A percentile compares a stretch with the other conserved stretches of the same genome.
Conservation (phyloP, 2,888 invertebrate genomes). For the Petrolisthes manimaculis region DNA sequence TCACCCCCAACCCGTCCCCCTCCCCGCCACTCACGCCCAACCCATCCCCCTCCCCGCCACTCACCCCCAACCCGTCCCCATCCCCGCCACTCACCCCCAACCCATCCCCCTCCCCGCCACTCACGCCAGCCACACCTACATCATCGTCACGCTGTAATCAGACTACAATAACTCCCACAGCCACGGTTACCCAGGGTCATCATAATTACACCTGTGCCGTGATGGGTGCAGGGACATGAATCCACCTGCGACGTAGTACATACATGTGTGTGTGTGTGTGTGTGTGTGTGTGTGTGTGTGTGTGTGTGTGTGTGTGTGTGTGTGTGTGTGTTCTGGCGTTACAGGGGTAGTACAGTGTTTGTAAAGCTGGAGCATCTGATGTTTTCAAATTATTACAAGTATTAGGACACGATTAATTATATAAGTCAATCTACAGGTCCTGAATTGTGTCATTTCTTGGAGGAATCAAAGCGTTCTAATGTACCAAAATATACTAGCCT, state of each 20-base stretch:
- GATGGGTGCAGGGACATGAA: neutral
- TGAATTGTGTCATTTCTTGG: too few species aligned
- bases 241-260: neutral
- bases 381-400: too few species aligned
- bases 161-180: conserved; percentile 24
- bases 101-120: neutral
- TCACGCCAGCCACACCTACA: conserved; percentile 43
- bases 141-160: conserved; percentile 40
- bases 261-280: conserved; percentile 12
- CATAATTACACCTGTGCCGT: neutral
- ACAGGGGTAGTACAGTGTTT: too few species aligned
- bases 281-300: conserved; percentile 36
- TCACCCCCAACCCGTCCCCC: neutral
- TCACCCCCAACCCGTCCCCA: conserved; percentile 16
- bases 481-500: too few species aligned
- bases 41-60: neutral
- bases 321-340: neutral
- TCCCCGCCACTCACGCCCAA: neutral
- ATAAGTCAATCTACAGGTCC: too few species aligned
- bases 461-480: too few species aligned
- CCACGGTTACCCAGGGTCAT: neutral
- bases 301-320: conserved; percentile 24
- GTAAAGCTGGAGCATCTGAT: too few species aligned
- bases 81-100: neutral
- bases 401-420: too few species aligned